phyloP scores from a whole-genome alignment of 2,888 invertebrate species.

The Andrena fulva region DNA sequence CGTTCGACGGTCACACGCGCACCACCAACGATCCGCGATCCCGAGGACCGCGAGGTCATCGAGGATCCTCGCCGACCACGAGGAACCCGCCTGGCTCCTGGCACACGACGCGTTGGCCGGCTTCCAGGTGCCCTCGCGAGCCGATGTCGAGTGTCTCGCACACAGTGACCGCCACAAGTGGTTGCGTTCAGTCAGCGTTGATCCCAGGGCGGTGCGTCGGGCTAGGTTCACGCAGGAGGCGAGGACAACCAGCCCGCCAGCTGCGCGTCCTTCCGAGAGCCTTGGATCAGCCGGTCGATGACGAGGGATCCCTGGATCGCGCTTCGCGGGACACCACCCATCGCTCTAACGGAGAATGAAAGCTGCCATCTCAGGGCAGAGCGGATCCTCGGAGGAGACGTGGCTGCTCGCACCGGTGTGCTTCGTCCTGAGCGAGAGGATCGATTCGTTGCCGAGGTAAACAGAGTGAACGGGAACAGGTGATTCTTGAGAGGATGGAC shows the following conservation, averaged over 20 bases:
- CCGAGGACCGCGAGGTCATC: constrained; percentile 37
- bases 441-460: constrained; percentile 20
- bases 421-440: constrained; percentile 23
- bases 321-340: constrained; percentile 46
- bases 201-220: constrained; percentile 12
- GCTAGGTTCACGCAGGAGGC: neutral
- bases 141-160: constrained; percentile 35
- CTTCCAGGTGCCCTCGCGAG: constrained; percentile 33
- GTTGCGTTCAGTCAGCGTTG: constrained; percentile 76
- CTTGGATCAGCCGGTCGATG: constrained; percentile 16
- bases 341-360: constrained; percentile 40
- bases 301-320: constrained; percentile 29
- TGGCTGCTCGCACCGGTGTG: neutral
- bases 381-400: constrained; percentile 13
- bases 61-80: constrained; percentile 24
- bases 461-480: constrained; percentile 33
- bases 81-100: constrained; percentile 11
- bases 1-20: constrained; percentile 38
- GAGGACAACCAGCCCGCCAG: neutral
- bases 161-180: constrained; percentile 80
- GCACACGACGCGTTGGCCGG: constrained; percentile 41
- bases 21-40: constrained; percentile 23
- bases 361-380: constrained; percentile 1
- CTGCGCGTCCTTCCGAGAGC: neutral
- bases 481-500: constrained; percentile 6